phyloP scores from a whole-genome alignment of 2,113 vertebrate species.

The Pseudorectes ferrugineus region DNA sequence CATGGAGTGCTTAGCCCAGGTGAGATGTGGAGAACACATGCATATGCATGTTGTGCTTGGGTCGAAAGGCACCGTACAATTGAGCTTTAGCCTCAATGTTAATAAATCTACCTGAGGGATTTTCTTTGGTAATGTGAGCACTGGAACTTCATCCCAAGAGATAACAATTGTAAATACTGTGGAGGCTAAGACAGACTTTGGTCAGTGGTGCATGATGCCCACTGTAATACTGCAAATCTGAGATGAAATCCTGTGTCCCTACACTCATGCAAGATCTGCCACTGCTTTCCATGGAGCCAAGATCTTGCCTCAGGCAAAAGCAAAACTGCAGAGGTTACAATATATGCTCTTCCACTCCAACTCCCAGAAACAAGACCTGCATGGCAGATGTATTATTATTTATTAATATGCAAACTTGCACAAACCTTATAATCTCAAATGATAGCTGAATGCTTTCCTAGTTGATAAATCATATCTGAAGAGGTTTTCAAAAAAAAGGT shows the following conservation, averaged over 20 bases:
- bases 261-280: neutral
- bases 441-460: neutral
- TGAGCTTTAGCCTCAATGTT: neutral
- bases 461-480: neutral
- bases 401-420: conserved; percentile 25
- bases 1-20: neutral
- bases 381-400: conserved; percentile 53
- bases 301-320: conserved; percentile 31
- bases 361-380: conserved; percentile 31
- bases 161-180: neutral
- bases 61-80: accelerated
- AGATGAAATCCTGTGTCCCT: neutral
- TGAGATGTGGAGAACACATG: neutral
- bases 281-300: neutral
- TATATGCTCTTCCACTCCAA: conserved; percentile 29
- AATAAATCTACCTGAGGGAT: neutral
- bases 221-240: neutral
- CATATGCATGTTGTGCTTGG: neutral
- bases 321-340: conserved; percentile 56
- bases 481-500: neutral
- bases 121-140: neutral
- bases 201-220: neutral
- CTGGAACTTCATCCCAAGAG: neutral
- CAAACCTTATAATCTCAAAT: conserved; percentile 13
- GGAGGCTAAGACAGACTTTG: neutral